Base-by-base conservation (phyloP, 2,888 invertebrate genomes). In the Allophyes oxyacanthae region DNA sequence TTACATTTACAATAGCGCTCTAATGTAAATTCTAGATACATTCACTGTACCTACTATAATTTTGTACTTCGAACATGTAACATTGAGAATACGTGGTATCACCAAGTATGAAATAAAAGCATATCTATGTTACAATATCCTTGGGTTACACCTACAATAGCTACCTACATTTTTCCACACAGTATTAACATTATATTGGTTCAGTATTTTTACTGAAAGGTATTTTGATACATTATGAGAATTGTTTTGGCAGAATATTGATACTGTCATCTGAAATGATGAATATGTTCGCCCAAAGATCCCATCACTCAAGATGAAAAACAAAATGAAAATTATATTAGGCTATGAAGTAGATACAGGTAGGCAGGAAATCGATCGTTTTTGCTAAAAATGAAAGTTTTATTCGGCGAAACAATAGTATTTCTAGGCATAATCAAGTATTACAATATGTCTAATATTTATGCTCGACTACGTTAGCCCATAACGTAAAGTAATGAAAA, bases 241-340 rank as follows among this genome's bases (percentile, higher is more conserved):
- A 75, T 76, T 75, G 58, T 75, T 73, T 66, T 49, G 45, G 41
- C 49, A 46, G 60, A 67, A 75, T 78, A 78, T 77, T 72, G 77
- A 75, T 75, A 75, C 67, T 79, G 80, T 81, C 82, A 77, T 55
- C 71, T 52, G 52, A 30, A 45, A 72, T 82, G 82, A 84, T 84
- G 72, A 75, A 83, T 83, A 62, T 41, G 63, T 44, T 48, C 60
- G 45, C 62, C 61, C 53, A 43, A 56, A 32, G 40, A 50, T 41
- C 49, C 59, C 57, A 60, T 63, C 57, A 53, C 60, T 72, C 62
- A 57, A 62, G 48, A 36, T 37, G 38, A 57, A 48, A 44, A 57
- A 69, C 62, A 57, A 62, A 44, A 36, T 37, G 38, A 57, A 48
- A 44, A 57, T 54, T 6, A 26, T 58, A 43, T 52, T 37, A 53